These are phyloP conservation scores for Hypena proboscidalis DNA, from an alignment of 2,888 invertebrate species.

Conservation along the genomic window DNA sequence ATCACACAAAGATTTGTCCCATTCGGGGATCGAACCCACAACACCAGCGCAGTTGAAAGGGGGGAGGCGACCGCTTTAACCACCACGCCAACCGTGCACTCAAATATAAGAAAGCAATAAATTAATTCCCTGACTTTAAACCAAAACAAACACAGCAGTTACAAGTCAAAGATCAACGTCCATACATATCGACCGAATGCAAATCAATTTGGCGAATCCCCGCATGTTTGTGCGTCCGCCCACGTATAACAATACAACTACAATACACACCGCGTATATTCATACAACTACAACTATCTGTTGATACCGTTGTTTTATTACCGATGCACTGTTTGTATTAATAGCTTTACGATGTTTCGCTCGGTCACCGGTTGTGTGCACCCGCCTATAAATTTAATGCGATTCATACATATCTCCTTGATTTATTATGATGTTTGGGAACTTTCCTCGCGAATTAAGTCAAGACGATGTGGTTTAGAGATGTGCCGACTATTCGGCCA, in stretches of 20 bases:
- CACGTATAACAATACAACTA: conserved; percentile 46
- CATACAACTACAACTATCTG: too few species aligned
- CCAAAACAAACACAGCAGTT: neutral
- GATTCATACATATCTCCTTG: conserved; percentile 24
- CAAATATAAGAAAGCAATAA: neutral
- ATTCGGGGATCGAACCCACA: too few species aligned
- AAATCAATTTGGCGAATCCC: conserved; percentile 55
- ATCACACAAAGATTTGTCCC: too few species aligned
- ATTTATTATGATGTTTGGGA: conserved; percentile 34
- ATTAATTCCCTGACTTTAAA: neutral
- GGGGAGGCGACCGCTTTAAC: too few species aligned
- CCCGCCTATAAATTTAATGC: conserved; percentile 24
- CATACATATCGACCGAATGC: conserved; percentile 52
- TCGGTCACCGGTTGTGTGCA: conserved; percentile 27
- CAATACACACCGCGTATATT: too few species aligned
- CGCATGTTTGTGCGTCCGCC: conserved; percentile 35
- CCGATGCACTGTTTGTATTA: conserved; percentile 36
- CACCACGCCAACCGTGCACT: too few species aligned
- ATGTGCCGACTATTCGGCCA: too few species aligned
- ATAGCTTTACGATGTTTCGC: conserved; percentile 35
- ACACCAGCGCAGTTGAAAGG: too few species aligned
- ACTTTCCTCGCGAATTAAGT: conserved; percentile 31
- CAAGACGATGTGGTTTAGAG: conserved; percentile 9
- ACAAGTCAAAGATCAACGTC: conserved; percentile 45
- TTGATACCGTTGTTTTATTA: conserved; percentile 50